Base-by-base conservation (phyloP, 2,888 invertebrate species). In the Ectropis crepuscularia region DNA sequence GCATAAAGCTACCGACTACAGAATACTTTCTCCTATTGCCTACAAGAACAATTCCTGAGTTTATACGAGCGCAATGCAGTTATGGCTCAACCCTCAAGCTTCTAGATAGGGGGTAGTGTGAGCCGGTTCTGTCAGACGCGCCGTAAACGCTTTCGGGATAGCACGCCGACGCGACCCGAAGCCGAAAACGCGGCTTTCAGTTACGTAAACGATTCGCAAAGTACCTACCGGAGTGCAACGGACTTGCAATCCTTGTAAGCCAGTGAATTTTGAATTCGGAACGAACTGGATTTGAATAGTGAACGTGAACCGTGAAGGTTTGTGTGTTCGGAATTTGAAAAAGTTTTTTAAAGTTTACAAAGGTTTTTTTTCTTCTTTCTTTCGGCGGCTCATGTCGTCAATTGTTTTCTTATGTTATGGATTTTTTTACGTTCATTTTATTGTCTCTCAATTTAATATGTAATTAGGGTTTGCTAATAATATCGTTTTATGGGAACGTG, bases 1-100 rank as follows among this genome's bases (percentile, higher is more conserved):
- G 28, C 28, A 42, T 41, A 9, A 12, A 41, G 41, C 12, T 47
- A 28, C 5, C 46, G 6, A 8, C 53, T 37, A 37, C 8, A 55
- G 16, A 43, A 39, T 47, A 45, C 47, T 48, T 48, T 48, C 42
- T 8, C 48, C 12, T 43, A 45, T 47, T 38, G 45, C 45, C 6
- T 38, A 47, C 48, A 58, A 42, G 59, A 62, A 53, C 50, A 63
- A 61, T 65, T 60, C 36, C 55, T 47, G 50, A 51, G 65, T 65
- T 68, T 63, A 68, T 76, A 77, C 70, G 79, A 80, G 85, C 91
- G 91, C 91, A 91, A 85, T 92, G 91, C 91, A 91, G 91, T 87
- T 87, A 86, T 75, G 74, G 76, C 75, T 74, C 76, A 80, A 75
- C 28, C 48, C 60, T 61, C 49, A 45, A 49, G 63, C 63, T 47